A percentile compares a stretch with the other conserved stretches of the same genome.
These are phyloP conservation scores for Acrocera orbiculus DNA, from an alignment of 2,888 invertebrate species.

Conservation along the genomic window DNA sequence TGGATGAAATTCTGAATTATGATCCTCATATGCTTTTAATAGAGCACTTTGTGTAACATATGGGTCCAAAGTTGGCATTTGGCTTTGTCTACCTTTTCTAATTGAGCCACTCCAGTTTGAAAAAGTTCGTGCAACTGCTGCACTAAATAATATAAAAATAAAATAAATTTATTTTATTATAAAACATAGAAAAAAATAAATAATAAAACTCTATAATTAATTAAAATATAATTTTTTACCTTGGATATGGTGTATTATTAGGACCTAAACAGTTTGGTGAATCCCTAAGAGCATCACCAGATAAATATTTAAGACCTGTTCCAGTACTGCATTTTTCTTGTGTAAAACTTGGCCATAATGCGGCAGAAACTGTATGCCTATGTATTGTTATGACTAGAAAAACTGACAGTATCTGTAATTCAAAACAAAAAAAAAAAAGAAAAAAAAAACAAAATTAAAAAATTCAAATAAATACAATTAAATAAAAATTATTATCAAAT, in stretches of 20 bases:
- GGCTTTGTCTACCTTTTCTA: conserved; percentile 47
- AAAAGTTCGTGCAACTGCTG: conserved; percentile 56
- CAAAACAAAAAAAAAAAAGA: background rate
- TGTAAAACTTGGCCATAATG: conserved; percentile 24
- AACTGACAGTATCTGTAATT: conserved; percentile 21
- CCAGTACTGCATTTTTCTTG: conserved; percentile 39
- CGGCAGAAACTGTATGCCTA: conserved; percentile 20
- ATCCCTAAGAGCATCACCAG: conserved; percentile 73
- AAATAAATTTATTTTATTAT: conserved; percentile 10
- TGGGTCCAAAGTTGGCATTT: conserved; percentile 49
- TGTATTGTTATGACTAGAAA: conserved; percentile 22
- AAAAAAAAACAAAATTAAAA: background rate
- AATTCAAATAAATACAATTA: background rate
- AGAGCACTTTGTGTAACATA: conserved; percentile 54
- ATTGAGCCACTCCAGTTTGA: conserved; percentile 48
- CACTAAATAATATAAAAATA: conserved; percentile 43
- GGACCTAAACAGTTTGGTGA: conserved; percentile 64
- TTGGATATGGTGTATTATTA: conserved; percentile 66
- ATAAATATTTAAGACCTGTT: conserved; percentile 59
- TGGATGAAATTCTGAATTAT: conserved; percentile 34
- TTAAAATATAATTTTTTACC: conserved; percentile 35
- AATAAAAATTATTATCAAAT: background rate
- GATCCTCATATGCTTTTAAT: conserved; percentile 39
- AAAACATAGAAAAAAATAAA: background rate
- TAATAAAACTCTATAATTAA: background rate